Percentiles rank a stretch among this genome's conserved stretches.
Evolutionary conservation across 2,797 vertebrate genomes (phyloP).

Genomic region (Arctocebus calabarensis): DNA sequence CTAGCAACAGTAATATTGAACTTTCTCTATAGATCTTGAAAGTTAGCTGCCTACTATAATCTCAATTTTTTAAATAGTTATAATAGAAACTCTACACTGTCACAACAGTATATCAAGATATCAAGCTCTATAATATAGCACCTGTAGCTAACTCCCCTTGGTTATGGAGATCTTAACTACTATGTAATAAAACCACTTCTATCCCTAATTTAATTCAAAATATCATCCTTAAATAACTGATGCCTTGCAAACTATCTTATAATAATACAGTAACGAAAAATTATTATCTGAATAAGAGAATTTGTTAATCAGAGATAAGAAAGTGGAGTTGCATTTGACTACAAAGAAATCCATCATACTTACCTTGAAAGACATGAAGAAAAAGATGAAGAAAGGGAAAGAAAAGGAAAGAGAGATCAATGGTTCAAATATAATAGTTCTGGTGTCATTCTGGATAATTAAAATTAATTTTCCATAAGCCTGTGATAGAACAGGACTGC

Average conservation of each 20-base stretch:
- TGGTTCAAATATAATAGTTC: not conserved
- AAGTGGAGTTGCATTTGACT: not conserved
- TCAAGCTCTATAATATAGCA: not conserved
- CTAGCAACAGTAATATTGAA: not conserved
- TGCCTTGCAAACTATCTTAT: not conserved
- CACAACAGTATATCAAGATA: slow-evolving; percentile 4
- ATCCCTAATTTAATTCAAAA: slow-evolving; percentile 36
- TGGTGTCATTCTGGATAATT: not conserved
- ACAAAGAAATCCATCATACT: not conserved
- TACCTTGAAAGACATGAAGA: not conserved
- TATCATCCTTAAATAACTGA: not conserved
- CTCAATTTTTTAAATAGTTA: slow-evolving; percentile 50
- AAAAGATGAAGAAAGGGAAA: not conserved
- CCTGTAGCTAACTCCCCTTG: not conserved
- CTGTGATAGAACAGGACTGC: not conserved
- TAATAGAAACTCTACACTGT: not conserved
- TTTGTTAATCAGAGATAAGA: not conserved
- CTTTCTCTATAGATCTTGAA: slow-evolving; percentile 46
- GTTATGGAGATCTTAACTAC: not conserved
- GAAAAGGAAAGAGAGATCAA: not conserved
- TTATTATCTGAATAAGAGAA: not conserved
- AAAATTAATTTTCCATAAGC: not conserved
- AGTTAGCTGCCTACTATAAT: not conserved
- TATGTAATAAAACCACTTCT: not conserved
- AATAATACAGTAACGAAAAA: not conserved